phyloP scores from a whole-genome alignment of 64 coral and sea anemone genomes.

The Montipora efflorescens region DNA sequence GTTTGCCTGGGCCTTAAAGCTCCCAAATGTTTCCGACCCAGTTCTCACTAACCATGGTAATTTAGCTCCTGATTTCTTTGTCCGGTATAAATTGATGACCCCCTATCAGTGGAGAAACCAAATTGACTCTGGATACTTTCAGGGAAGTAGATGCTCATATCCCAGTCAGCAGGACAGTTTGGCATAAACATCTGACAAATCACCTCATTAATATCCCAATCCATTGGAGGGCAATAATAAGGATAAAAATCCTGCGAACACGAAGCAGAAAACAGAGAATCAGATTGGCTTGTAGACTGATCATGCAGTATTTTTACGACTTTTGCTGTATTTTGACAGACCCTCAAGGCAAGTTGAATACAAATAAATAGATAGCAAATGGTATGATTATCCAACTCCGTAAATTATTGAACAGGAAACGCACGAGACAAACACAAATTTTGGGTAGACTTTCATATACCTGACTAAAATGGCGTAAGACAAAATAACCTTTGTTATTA shows the following conservation, averaged over 20 bases:
- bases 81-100: not conserved
- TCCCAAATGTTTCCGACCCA: not conserved
- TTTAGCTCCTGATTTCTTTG: conserved; percentile 1
- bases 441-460: too few species aligned
- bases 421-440: too few species aligned
- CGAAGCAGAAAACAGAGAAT: not conserved
- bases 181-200: not conserved
- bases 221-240: not conserved
- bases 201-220: not conserved
- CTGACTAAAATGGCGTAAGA: too few species aligned
- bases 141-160: conserved; percentile 10
- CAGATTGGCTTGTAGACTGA: too few species aligned
- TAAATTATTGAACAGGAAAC: too few species aligned
- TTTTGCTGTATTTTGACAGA: too few species aligned
- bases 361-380: too few species aligned
- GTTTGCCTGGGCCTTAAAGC: too few species aligned
- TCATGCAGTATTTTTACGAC: too few species aligned
- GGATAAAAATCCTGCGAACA: not conserved
- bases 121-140: not conserved
- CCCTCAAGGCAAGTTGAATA: too few species aligned
- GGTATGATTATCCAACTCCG: too few species aligned
- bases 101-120: not conserved
- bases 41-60: not conserved
- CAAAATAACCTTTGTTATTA: too few species aligned
- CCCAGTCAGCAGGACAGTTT: not conserved